phyloP scores from a whole-genome alignment of 2,797 vertebrate genomes.

The Semotilus atromaculatus region DNA sequence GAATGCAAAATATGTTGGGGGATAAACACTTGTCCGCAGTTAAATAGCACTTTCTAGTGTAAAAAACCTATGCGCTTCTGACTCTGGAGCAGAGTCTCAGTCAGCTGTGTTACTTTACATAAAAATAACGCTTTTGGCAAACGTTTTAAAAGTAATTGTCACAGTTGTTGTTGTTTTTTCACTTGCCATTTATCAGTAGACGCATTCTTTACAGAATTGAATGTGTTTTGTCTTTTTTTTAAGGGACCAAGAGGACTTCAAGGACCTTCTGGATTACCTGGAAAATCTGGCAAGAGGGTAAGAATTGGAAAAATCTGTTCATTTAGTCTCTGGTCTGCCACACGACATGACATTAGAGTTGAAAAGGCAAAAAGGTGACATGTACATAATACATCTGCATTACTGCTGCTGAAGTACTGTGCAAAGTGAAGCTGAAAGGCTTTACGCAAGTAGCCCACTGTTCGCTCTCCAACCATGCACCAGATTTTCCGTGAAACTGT shows the following conservation, averaged over 20 bases:
- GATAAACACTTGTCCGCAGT: neutral
- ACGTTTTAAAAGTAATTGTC: neutral
- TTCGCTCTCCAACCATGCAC: neutral
- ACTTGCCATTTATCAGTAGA: neutral
- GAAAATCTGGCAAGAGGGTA: conserved; percentile 95
- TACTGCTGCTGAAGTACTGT: neutral
- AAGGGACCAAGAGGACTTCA: conserved; percentile 96
- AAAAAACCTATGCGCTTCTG: neutral
- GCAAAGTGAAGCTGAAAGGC: conserved; percentile 4
- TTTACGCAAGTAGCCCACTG: neutral
- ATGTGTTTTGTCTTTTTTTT: conserved; percentile 26
- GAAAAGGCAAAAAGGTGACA: conserved; percentile 24
- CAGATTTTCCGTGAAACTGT: conserved; percentile 33
- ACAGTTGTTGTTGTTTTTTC: neutral
- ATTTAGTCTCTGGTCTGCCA: neutral
- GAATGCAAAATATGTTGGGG: conserved; percentile 11
- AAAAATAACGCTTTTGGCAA: neutral
- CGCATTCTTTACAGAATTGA: neutral
- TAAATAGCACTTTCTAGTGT: neutral
- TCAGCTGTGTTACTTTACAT: neutral
- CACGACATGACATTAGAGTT: neutral
- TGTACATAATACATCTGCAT: conserved; percentile 11
- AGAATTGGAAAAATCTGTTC: conserved; percentile 27
- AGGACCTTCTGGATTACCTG: conserved; percentile 83
- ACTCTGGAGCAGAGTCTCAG: neutral